Percentiles rank a stretch among this genome's conserved stretches.
These are phyloP conservation scores for Tyria jacobaeae DNA, from an alignment of 2,888 invertebrate species.

Conservation along the genomic window DNA sequence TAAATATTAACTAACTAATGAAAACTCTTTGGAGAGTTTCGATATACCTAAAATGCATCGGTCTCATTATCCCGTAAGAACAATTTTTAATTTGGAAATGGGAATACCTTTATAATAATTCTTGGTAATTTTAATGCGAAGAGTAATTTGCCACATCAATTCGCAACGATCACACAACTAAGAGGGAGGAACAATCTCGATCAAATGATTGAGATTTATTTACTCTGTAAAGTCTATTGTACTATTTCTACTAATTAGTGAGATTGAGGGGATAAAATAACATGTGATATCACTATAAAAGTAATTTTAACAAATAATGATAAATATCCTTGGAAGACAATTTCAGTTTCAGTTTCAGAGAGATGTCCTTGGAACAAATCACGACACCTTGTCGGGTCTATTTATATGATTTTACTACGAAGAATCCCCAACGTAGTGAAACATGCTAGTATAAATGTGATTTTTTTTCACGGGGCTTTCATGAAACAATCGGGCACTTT, in stretches of 20 bases:
- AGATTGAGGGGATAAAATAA: not conserved
- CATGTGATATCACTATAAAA: not conserved
- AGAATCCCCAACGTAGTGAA: no score
- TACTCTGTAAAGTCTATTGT: conserved; percentile 34
- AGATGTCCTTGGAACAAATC: no score
- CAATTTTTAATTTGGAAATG: not conserved
- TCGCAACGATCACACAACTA: conserved; percentile 28
- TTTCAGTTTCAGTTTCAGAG: no score
- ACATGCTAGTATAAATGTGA: no score
- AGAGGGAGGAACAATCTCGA: conserved; percentile 42
- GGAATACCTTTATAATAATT: not conserved
- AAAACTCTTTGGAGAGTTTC: not conserved
- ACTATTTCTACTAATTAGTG: conserved; percentile 36
- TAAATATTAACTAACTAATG: no score
- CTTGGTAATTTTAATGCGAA: not conserved
- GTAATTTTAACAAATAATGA: not conserved
- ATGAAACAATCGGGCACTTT: no score
- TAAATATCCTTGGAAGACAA: not conserved
- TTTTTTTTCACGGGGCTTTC: no score
- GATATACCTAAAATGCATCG: not conserved
- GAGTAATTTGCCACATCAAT: conserved; percentile 8
- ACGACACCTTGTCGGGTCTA: no score
- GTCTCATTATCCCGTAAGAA: not conserved
- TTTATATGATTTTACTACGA: no score
- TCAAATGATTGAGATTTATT: conserved; percentile 46